These are phyloP conservation scores for Paradoxurus hermaphroditus DNA, from an alignment of 2,113 vertebrate genomes.

Conservation along the genomic window DNA sequence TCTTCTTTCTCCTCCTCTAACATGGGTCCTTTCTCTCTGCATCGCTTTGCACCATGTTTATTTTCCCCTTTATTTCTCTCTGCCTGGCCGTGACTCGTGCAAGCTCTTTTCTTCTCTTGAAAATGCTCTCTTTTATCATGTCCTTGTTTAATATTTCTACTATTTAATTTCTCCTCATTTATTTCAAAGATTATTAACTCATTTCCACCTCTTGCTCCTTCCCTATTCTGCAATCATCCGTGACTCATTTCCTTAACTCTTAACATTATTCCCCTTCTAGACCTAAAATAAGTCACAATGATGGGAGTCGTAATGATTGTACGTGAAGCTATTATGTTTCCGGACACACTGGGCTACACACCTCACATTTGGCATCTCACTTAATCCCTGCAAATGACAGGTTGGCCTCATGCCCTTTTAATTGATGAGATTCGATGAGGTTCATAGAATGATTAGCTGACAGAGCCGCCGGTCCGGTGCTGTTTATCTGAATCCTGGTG, in stretches of 20 bases:
- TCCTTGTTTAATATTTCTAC: background rate
- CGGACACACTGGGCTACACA: background rate
- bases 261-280: background rate
- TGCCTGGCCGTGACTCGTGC: background rate
- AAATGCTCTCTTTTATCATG: background rate
- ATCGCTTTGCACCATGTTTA: background rate
- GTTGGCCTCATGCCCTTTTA: background rate
- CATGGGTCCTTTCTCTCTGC: background rate
- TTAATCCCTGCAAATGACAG: background rate
- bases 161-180: background rate
- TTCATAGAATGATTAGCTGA: background rate
- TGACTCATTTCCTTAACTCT: background rate
- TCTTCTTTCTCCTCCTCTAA: background rate
- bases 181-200: background rate
- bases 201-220: background rate
- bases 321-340: background rate
- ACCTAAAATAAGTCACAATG: background rate
- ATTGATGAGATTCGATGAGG: background rate
- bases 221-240: background rate
- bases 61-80: background rate
- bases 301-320: background rate
- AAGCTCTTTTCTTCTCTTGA: background rate
- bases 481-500: background rate
- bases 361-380: background rate
- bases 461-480: background rate